Base-by-base conservation (phyloP, 2,888 invertebrate species). In the Brachyptera putata region DNA sequence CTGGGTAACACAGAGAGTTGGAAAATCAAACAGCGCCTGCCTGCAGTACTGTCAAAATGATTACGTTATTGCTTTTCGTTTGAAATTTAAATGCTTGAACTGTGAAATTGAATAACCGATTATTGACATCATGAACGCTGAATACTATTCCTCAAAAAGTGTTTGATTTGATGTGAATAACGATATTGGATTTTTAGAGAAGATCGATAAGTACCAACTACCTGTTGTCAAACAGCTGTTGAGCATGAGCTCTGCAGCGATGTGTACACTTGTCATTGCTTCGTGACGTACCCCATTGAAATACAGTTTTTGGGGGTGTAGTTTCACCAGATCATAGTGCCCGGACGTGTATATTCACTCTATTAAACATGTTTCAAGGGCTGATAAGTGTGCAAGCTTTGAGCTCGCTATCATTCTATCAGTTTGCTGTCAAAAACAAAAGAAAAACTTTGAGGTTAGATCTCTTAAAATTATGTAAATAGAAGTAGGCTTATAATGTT, bases 1-100 rank as follows among this genome's bases (percentile, higher is more conserved):
- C 60, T 67, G 68, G 68, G 67, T 64, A 66, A 59, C 64, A 57
- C 65, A 61, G 64, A 64, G 62, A 57, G 58, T 63, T 53, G 65
- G 60, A 36, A 37, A 55, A 60, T 43, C 22, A 18, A 22, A 34
- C 21, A 56, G 61, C 60, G 57, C 57, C 56, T 56, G 53, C 53
- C 46, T 56, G 18, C 41, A 18, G 21, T n/a, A 25, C 34, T 37
- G 41, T 30, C 36, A 26, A 22, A 46, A 48, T 37, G 25, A 43
- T 26, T 11, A 57, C 21, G 5, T 30, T 34, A 53, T 53, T 2
- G 34, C 18, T 34, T n/a, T n/a, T n/a, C 53, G 36, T 36, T 48
- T 57, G 30, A 30, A 30, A 11, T 7, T 30, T 30, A 30, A 7
- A 5, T 11, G 30, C 5, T 30, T 30, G 11, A 30, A 30, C 30